Percentiles rank a stretch among this genome's conserved stretches.
Conservation (phyloP, 1,140 invertebrate species). For the Paracyclopina nana region DNA sequence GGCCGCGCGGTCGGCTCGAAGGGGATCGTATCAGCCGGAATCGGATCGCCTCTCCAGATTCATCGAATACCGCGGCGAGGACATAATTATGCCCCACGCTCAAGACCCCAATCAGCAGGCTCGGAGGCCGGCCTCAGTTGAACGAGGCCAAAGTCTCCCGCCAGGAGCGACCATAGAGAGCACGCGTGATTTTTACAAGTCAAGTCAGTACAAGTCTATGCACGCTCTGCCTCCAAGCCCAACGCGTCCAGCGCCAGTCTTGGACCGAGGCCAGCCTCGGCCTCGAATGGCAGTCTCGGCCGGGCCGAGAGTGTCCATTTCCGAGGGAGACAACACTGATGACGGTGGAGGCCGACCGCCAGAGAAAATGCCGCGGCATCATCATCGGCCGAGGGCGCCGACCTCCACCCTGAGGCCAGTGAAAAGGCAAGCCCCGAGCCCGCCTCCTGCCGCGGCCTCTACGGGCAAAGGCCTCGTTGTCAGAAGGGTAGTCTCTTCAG, state of each 20-base stretch:
- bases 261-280: background rate
- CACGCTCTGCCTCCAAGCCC: slow-evolving; percentile 13
- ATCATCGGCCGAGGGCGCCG: background rate
- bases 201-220: slow-evolving; percentile 16
- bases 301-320: background rate
- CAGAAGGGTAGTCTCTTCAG: background rate
- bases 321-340: slow-evolving; percentile 10
- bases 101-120: background rate
- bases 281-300: background rate
- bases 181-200: slow-evolving; percentile 16
- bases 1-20: no score
- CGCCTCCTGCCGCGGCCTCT: background rate
- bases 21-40: no score
- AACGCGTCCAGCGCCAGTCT: slow-evolving; percentile 5
- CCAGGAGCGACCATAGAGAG: slow-evolving; percentile 15
- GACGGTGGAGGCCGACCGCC: slow-evolving; percentile 6
- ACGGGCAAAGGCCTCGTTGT: background rate
- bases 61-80: slow-evolving; percentile 10
- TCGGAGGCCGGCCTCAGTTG: background rate
- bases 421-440: background rate
- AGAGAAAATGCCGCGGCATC: background rate
- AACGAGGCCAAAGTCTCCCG: slow-evolving; percentile 13
- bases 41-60: slow-evolving; percentile 9
- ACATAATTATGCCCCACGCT: background rate
- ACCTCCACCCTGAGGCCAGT: background rate